phyloP scores from a whole-genome alignment of 2,797 vertebrate species.

The Anolis apletophallus region DNA sequence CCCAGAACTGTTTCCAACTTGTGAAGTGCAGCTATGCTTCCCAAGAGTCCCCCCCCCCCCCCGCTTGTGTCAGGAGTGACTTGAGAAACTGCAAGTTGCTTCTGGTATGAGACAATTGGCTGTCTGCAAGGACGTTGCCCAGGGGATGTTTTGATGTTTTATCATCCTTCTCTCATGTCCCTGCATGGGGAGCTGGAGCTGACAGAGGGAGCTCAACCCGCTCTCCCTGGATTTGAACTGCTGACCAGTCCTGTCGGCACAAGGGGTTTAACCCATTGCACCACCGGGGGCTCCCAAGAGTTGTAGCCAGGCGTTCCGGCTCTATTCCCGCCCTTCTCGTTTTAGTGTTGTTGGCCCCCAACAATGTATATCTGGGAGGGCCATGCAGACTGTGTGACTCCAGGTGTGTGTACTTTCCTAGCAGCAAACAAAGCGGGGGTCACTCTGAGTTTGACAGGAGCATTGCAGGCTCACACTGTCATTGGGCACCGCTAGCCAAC shows the following conservation, averaged over 20 bases:
- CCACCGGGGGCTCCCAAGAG: background rate
- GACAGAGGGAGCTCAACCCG: no score
- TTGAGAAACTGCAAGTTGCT: no score
- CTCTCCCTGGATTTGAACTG: no score
- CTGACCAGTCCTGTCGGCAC: no score
- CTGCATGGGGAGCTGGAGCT: no score
- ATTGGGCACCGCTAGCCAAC: conserved; percentile 62
- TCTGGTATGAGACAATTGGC: no score
- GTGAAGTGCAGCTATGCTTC: conserved; percentile 66
- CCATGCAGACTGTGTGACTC: conserved; percentile 35
- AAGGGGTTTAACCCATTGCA: no score
- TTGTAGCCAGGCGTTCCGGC: background rate
- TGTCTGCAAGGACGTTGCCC: no score
- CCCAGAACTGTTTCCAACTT: conserved; percentile 69
- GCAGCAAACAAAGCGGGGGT: conserved; percentile 59
- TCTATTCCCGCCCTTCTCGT: background rate
- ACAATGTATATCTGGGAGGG: conserved; percentile 29
- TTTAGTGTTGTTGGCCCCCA: conserved; percentile 11
- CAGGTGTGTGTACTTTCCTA: conserved; percentile 55
- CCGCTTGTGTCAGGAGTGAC: no score
- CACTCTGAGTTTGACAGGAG: conserved; percentile 69
- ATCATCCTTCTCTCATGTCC: no score
- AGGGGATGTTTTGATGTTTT: no score
- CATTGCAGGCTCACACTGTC: conserved; percentile 65
- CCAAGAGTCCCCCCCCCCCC: background rate